These are phyloP conservation scores for Ochotona curzoniae DNA, from an alignment of 2,113 vertebrate species.

Conservation along the genomic window DNA sequence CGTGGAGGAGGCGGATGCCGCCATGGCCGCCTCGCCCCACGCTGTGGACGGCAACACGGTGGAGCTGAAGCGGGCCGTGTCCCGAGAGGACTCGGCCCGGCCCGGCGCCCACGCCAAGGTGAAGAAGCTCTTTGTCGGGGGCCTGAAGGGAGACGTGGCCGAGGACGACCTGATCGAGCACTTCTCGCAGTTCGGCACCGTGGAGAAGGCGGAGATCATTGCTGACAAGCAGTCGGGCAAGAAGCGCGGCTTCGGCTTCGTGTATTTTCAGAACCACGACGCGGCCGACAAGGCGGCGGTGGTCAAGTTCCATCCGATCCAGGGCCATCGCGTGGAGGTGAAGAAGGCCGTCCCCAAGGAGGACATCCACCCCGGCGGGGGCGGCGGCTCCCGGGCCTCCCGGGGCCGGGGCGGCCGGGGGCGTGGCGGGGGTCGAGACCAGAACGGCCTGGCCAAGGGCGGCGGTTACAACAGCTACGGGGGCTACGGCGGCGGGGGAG, in stretches of 20 bases:
- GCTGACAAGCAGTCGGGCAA: constrained; percentile 96
- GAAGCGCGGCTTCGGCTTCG: constrained; percentile 98
- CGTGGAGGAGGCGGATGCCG: constrained; percentile 95
- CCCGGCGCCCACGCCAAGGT: constrained; percentile 96
- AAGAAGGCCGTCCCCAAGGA: constrained; percentile 96
- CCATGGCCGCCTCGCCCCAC: constrained; percentile 95
- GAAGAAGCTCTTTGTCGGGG: constrained; percentile 98
- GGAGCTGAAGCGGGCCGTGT: constrained; percentile 96
- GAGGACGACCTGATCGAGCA: constrained; percentile 93
- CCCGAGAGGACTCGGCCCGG: constrained; percentile 94
- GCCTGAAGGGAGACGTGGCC: constrained; percentile 95
- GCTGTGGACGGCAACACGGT: constrained; percentile 95
- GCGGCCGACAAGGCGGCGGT: constrained; percentile 96
- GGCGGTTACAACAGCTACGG: constrained; percentile 92
- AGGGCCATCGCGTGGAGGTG: constrained; percentile 95
- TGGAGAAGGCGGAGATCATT: constrained; percentile 98
- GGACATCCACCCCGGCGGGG: constrained; percentile 90
- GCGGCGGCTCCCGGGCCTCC: constrained; percentile 86
- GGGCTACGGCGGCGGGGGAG: constrained; percentile 87
- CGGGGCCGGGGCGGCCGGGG: constrained; percentile 89
- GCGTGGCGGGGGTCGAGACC: constrained; percentile 88
- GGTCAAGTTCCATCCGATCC: constrained; percentile 95
- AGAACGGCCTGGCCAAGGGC: constrained; percentile 90
- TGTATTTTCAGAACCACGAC: constrained; percentile 96
- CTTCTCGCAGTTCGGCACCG: constrained; percentile 94